Evolutionary conservation across 2,113 vertebrate genomes (phyloP).

Genomic region (Leiothrix lutea): DNA sequence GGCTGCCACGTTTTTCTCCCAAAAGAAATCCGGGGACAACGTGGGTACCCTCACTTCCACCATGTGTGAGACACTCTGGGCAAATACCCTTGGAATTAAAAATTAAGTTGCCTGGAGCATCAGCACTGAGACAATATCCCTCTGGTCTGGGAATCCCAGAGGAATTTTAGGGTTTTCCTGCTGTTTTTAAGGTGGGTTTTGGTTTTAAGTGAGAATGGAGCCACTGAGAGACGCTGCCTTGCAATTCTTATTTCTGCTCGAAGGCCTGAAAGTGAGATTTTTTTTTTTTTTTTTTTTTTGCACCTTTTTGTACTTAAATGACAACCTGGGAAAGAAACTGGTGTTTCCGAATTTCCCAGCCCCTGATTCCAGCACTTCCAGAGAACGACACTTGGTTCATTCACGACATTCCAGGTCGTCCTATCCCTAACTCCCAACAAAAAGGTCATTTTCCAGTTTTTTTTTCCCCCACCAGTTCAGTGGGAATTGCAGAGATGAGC

Average conservation of each 20-base stretch:
- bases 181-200: not conserved
- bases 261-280: too few relatives aligned
- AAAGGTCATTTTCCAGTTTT: not conserved
- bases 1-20: not conserved
- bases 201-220: not conserved
- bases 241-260: not conserved
- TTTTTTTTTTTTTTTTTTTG: not conserved
- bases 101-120: fast-evolving
- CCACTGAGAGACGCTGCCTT: not conserved
- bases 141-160: not conserved
- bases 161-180: not conserved
- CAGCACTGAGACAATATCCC: not conserved
- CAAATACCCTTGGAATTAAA: not conserved
- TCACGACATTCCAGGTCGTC: not conserved
- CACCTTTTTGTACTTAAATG: not conserved
- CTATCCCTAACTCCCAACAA: not conserved
- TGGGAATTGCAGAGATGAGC: not conserved
- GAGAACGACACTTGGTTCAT: not conserved
- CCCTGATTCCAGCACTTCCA: not conserved
- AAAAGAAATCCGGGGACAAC: not conserved
- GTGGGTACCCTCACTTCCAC: fast-evolving
- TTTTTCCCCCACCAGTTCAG: fast-evolving
- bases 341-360: not conserved
- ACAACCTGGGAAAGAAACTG: fast-evolving
- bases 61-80: fast-evolving